These are phyloP conservation scores for Plebejus argus DNA, from an alignment of 2,888 invertebrate species.

Conservation along the genomic window DNA sequence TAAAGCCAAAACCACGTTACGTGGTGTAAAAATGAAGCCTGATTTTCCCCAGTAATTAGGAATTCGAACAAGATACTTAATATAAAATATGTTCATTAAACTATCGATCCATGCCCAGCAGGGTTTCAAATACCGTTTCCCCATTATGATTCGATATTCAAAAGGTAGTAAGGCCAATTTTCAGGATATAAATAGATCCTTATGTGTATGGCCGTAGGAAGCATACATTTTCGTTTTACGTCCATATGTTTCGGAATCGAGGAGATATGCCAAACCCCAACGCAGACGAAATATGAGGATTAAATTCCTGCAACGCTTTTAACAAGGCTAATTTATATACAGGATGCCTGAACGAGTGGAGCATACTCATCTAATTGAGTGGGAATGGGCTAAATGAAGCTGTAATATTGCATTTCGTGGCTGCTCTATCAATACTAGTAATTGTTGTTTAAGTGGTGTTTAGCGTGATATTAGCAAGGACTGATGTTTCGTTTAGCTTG, in stretches of 20 bases:
- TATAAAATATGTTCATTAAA: slow-evolving; percentile 34
- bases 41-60: slow-evolving; percentile 22
- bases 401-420: slow-evolving; percentile 51
- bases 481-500: too few species aligned
- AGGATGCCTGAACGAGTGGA: slow-evolving; percentile 57
- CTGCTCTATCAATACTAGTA: slow-evolving; percentile 22
- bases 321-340: slow-evolving; percentile 78
- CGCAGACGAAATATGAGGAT: slow-evolving; percentile 80
- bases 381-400: slow-evolving; percentile 66
- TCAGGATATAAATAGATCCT: slow-evolving; percentile 51
- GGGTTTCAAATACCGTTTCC: slow-evolving; percentile 36
- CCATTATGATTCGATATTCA: slow-evolving; percentile 34
- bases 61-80: slow-evolving; percentile 33
- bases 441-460: background rate
- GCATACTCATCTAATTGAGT: slow-evolving; percentile 76
- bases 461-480: background rate
- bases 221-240: slow-evolving; percentile 51
- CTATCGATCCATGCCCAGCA: slow-evolving; percentile 32
- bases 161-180: slow-evolving; percentile 34
- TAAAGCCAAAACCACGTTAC: too few species aligned
- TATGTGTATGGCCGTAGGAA: slow-evolving; percentile 46
- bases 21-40: background rate
- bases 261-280: slow-evolving; percentile 74
- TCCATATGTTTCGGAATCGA: slow-evolving; percentile 66
- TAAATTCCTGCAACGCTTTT: slow-evolving; percentile 79